A percentile compares a stretch with the other conserved stretches of the same genome.
Evolutionary conservation across 2,113 vertebrate species (phyloP).

Genomic region (Aviceda subcristata): DNA sequence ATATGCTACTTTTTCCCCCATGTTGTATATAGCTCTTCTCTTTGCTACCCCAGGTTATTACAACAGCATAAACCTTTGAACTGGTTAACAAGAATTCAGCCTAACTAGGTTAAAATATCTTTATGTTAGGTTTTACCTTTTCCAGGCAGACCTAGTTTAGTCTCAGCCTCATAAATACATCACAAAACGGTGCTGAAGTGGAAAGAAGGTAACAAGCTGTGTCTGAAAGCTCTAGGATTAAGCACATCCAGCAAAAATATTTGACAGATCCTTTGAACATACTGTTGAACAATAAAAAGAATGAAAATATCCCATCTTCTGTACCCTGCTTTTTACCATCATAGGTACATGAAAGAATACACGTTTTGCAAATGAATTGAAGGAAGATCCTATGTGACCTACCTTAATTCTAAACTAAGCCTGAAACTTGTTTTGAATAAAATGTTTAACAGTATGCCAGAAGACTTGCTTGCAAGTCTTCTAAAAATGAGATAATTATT

Average conservation of each 20-base stretch:
- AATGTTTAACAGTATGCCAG: slow-evolving; percentile 33
- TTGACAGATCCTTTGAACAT: slow-evolving; percentile 47
- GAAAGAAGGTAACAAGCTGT: slow-evolving; percentile 66
- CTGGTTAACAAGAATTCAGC: neutral
- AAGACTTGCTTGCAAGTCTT: slow-evolving; percentile 22
- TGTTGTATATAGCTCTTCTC: neutral
- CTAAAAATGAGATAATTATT: neutral
- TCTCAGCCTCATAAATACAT: slow-evolving; percentile 52
- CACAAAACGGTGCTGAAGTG: slow-evolving; percentile 37
- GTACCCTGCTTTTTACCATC: neutral
- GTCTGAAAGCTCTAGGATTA: slow-evolving; percentile 67
- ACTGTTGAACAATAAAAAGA: neutral
- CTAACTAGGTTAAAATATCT: slow-evolving; percentile 14
- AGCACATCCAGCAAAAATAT: slow-evolving; percentile 53
- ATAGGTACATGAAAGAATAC: neutral
- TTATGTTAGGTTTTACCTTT: slow-evolving; percentile 45
- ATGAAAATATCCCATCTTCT: neutral
- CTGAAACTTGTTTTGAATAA: slow-evolving; percentile 4
- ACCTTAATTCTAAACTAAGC: slow-evolving; percentile 56
- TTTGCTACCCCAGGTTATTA: neutral
- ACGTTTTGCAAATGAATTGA: neutral
- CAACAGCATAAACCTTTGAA: neutral
- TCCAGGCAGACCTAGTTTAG: slow-evolving; percentile 54
- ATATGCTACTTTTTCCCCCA: neutral
- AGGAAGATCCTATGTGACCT: neutral